Conservation (phyloP, 2,888 invertebrate genomes). For the Scaptomyza caliginosa region DNA sequence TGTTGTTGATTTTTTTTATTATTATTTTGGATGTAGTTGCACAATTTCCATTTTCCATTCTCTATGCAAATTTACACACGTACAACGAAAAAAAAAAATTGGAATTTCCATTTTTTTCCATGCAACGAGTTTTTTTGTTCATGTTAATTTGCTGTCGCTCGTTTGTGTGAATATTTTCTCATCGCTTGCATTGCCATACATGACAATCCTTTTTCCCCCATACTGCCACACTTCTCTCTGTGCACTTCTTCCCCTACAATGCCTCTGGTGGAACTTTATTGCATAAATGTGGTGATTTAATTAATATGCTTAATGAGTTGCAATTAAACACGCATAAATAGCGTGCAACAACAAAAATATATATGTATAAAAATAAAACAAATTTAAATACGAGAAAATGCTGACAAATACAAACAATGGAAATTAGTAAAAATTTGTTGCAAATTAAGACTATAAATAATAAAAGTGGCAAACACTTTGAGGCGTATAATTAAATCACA, state of each 20-base stretch:
- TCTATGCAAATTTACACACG: conserved; percentile 32
- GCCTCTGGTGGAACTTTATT: conserved; percentile 48
- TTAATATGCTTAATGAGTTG: conserved; percentile 79
- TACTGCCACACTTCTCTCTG: neutral
- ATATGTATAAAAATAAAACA: conserved; percentile 14
- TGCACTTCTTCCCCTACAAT: neutral
- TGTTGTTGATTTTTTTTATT: neutral
- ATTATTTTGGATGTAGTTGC: neutral
- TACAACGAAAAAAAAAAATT: conserved; percentile 2
- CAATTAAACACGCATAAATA: conserved; percentile 72
- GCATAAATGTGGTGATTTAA: conserved; percentile 77
- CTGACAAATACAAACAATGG: conserved; percentile 60
- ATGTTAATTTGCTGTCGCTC: conserved; percentile 58
- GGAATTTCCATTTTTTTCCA: conserved; percentile 16
- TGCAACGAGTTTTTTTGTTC: conserved; percentile 26
- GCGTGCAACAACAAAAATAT: conserved; percentile 30
- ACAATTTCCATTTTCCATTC: conserved; percentile 9
- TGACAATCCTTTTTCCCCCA: conserved; percentile 7
- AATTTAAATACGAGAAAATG: conserved; percentile 21
- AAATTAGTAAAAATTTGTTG: conserved; percentile 64
- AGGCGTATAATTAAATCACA: conserved; percentile 36
- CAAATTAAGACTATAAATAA: conserved; percentile 60
- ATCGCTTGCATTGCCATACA: conserved; percentile 40
- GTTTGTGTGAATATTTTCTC: conserved; percentile 45
- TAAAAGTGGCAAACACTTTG: conserved; percentile 15